phyloP scores from a whole-genome alignment of 92 coral and sea anemone genomes.

The Zoanthus sociatus region DNA sequence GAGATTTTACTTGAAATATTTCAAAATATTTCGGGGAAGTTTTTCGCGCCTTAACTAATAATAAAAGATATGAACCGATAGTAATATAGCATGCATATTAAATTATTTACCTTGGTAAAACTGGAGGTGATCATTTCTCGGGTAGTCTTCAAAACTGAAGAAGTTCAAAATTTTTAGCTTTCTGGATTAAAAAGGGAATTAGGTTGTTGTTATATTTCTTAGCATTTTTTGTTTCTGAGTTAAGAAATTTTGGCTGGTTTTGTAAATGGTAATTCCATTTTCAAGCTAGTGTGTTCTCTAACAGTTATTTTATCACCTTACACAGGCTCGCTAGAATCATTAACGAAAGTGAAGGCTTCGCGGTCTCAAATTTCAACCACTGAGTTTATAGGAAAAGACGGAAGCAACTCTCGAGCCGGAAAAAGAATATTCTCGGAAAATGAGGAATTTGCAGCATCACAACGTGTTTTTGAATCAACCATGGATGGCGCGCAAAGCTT shows the following conservation, averaged over 20 bases:
- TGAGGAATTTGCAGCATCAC: conserved; percentile 13
- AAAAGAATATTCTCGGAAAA: conserved; percentile 29
- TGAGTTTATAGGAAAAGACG: background rate
- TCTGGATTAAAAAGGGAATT: background rate
- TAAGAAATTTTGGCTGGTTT: background rate
- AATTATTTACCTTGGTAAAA: conserved; percentile 27
- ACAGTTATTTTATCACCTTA: conserved; percentile 36
- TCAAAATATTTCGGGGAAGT: background rate
- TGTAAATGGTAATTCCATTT: conserved; percentile 28
- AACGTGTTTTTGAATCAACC: conserved; percentile 30
- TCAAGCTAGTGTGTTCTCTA: background rate
- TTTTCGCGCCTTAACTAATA: conserved; percentile 5
- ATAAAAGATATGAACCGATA: background rate
- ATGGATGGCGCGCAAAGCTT: conserved; percentile 34
- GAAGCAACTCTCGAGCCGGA: conserved; percentile 27
- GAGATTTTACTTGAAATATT: background rate
- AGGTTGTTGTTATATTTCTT: background rate
- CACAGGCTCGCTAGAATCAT: conserved; percentile 17
- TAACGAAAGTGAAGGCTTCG: conserved; percentile 22
- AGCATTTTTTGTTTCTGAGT: background rate
- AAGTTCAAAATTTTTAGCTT: background rate
- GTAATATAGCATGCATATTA: background rate
- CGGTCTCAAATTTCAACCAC: conserved; percentile 26
- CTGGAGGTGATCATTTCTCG: conserved; percentile 20
- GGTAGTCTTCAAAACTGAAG: background rate